These are phyloP conservation scores for Agriopis aurantiaria DNA, from an alignment of 2,888 invertebrate species.

Conservation along the genomic window DNA sequence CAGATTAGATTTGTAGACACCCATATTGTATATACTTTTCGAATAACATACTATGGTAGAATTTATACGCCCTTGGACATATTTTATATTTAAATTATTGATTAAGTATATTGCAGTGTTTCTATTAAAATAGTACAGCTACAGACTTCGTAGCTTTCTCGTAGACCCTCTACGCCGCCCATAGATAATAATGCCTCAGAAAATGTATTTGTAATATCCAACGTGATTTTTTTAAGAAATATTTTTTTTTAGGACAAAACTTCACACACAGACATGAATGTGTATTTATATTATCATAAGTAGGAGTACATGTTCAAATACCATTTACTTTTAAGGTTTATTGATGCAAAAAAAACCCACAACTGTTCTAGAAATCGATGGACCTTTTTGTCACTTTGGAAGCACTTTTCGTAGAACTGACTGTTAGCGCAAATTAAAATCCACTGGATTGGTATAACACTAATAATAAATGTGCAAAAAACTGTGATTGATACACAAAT, in stretches of 20 bases:
- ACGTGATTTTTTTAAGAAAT: no score
- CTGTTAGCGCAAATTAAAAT: background rate
- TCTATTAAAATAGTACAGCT: background rate
- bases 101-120: background rate
- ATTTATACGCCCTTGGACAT: no score
- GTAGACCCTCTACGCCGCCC: slow-evolving; percentile 22
- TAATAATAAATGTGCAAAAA: background rate
- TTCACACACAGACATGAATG: slow-evolving; percentile 14
- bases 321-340: slow-evolving; percentile 40
- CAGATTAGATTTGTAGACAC: no score
- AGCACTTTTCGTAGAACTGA: slow-evolving; percentile 23
- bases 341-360: slow-evolving; percentile 38
- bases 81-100: background rate
- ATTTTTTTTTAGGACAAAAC: background rate
- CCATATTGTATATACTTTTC: no score
- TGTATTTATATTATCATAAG: background rate
- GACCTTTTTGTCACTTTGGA: slow-evolving; percentile 48
- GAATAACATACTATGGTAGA: no score
- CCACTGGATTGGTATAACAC: background rate
- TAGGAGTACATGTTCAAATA: slow-evolving; percentile 40
- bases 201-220: background rate
- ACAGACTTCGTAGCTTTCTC: slow-evolving; percentile 20
- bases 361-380: slow-evolving; percentile 42
- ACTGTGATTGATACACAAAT: no score
- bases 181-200: background rate